These are phyloP conservation scores for Andrena minutula DNA, from an alignment of 2,888 invertebrate genomes.

Conservation along the genomic window DNA sequence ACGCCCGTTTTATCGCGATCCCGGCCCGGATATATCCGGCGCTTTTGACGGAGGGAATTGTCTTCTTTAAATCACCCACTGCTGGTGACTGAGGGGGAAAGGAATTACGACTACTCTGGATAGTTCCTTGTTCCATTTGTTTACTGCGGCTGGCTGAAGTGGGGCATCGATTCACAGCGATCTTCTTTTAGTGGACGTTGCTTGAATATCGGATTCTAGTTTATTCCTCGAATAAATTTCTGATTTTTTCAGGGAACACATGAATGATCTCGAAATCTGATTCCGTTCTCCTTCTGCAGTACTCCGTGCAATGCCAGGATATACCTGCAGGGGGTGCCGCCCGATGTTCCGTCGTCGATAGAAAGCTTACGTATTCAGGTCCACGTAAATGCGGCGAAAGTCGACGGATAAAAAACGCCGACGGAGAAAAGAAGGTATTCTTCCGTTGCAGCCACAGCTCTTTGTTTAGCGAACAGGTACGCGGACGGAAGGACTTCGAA, in stretches of 20 bases:
- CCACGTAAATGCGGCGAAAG: conserved; percentile 33
- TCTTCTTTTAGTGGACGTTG: no score
- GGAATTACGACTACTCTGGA: no score
- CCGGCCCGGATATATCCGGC: background rate
- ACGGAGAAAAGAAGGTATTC: conserved; percentile 10
- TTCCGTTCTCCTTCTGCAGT: background rate
- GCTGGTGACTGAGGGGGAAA: background rate
- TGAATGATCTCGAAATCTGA: no score
- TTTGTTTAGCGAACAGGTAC: conserved; percentile 32
- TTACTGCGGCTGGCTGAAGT: no score
- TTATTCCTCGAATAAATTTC: no score
- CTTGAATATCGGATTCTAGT: no score
- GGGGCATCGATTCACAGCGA: no score
- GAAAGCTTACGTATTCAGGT: conserved; percentile 37
- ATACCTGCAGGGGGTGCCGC: background rate
- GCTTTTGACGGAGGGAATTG: conserved; percentile 3
- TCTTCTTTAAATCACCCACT: background rate
- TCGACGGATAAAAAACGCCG: conserved; percentile 25
- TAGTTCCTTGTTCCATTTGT: no score
- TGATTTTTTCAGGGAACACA: no score
- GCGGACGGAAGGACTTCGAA: conserved; percentile 9
- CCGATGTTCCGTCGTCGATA: background rate
- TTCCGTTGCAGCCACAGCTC: background rate
- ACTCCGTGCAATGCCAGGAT: background rate
- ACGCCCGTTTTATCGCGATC: conserved; percentile 14